Conservation (phyloP, 1,140 invertebrate genomes). For the Drosophila ambigua region DNA sequence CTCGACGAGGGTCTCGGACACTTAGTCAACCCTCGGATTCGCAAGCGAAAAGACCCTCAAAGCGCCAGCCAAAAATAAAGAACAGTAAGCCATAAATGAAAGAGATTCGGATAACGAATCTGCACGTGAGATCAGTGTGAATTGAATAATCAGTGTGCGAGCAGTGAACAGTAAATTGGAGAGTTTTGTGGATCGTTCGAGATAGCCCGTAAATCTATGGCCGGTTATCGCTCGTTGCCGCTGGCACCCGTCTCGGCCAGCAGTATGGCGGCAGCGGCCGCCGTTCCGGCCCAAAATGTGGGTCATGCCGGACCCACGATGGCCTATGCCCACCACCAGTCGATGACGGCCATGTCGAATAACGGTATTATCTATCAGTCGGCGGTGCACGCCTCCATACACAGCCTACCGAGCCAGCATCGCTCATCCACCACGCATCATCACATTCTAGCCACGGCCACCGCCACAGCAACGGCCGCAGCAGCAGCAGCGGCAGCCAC, state of each 20-base stretch:
- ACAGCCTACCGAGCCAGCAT: constrained; percentile 81
- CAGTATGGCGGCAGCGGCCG: constrained; percentile 51
- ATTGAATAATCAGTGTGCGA: constrained; percentile 12
- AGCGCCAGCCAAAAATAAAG: constrained; percentile 8
- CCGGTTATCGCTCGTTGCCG: constrained; percentile 76
- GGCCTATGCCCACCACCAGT: constrained; percentile 74
- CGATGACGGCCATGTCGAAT: constrained; percentile 82
- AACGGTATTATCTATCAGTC: constrained; percentile 84
- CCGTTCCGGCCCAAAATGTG: constrained; percentile 45
- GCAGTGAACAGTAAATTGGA: constrained; percentile 1
- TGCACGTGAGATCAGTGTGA: constrained; percentile 3
- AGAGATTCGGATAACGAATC: constrained; percentile 3
- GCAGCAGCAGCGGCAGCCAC: constrained; percentile 56
- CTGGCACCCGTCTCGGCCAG: constrained; percentile 69
- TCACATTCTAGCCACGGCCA: constrained; percentile 76
- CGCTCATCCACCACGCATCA: constrained; percentile 76
- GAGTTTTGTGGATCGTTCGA: too few relatives aligned
- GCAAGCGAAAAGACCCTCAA: constrained; percentile 57
- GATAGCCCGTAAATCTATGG: constrained; percentile 40
- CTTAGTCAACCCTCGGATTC: constrained; percentile 55
- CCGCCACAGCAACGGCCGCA: constrained; percentile 68
- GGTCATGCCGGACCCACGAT: constrained; percentile 59
- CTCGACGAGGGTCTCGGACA: constrained; percentile 12
- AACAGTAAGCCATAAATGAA: constrained; percentile 14
- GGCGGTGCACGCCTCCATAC: constrained; percentile 82